A percentile compares a stretch with the other conserved stretches of the same genome.
Evolutionary conservation across 2,888 invertebrate genomes (phyloP).

Genomic region (Diachrysia chrysitis): DNA sequence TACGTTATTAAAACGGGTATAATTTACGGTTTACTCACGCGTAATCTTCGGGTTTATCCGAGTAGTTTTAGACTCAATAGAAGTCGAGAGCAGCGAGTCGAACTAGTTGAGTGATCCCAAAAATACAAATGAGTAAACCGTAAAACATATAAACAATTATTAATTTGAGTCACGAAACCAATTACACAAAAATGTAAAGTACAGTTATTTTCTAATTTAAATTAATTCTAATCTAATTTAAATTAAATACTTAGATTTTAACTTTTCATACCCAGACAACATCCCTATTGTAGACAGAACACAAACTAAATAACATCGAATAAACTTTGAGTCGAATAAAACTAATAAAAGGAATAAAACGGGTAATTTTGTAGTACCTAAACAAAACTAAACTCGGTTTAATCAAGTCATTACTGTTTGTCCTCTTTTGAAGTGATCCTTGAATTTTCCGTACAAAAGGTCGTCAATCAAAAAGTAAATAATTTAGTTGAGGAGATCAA

Average conservation of each 20-base stretch:
- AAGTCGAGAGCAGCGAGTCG: too few species aligned
- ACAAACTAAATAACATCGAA: slow-evolving; percentile 10
- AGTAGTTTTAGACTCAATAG: too few species aligned
- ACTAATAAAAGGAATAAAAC: slow-evolving; percentile 23
- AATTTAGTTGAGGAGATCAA: slow-evolving; percentile 69
- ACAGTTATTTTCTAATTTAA: too few species aligned
- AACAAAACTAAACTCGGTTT: slow-evolving; percentile 36
- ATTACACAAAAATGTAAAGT: not conserved
- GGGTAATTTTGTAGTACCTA: slow-evolving; percentile 17
- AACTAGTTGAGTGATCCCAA: too few species aligned
- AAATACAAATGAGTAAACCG: too few species aligned
- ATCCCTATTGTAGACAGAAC: not conserved
- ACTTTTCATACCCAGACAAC: too few species aligned
- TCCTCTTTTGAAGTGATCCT: slow-evolving; percentile 33
- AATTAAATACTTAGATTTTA: too few species aligned
- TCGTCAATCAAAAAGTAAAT: slow-evolving; percentile 67
- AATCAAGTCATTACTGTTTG: slow-evolving; percentile 27
- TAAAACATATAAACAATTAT: too few species aligned
- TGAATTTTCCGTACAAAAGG: slow-evolving; percentile 56
- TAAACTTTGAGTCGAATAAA: slow-evolving; percentile 15
- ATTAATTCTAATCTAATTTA: too few species aligned
- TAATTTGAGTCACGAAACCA: not conserved
- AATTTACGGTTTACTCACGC: too few species aligned
- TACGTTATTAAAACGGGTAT: too few species aligned
- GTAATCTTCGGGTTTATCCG: too few species aligned